Evolutionary conservation across 2,113 vertebrate species (phyloP), one percentile per base, ranked within the genome.

Genomic region (Tamias sibiricus): DNA sequence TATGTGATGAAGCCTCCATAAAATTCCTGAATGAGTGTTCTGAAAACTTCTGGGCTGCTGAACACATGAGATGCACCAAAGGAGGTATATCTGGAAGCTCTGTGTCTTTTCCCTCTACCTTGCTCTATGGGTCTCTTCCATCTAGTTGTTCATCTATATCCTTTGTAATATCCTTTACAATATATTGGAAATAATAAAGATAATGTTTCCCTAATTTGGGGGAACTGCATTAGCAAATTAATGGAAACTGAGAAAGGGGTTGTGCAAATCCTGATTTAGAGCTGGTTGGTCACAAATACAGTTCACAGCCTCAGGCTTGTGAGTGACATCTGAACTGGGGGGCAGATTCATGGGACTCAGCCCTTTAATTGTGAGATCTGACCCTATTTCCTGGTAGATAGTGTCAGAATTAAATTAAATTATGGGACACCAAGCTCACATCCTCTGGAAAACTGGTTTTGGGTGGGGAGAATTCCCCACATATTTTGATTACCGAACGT

Each of bases 21-120:
- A 57, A 30, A 44, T 30, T 30, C 40, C 10, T 30, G 19, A 64
- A 66, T 3, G 7, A n/a, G 17, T 13, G 7, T 64, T 35, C 6
- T 32, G 10, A 20, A 20, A 59, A 10, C 28, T 72, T 32, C 17
- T 7, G 8, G n/a, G 11, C 16, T 66, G 24, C 20, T 42, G 4
- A n/a, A 37, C 10, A 59, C 26, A 11, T 7, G 20, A 72, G 4
- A 2, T 35, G 2, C 30, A 10, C 54, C n/a, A 20, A 44, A 42
- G 37, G 3, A 17, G 42, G 4, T n/a, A 1, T 5, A 0, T 37
- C 6, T 17, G 24, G 37, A 32, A 32, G 52, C 5, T 24, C n/a
- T 0, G 0, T 13, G 4, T 17, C 10, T 16, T 64, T 72, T 52
- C 12, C 10, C 30, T 4, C 8, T 6, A 66, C 28, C n/a, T n/a